phyloP scores from a whole-genome alignment of 2,888 invertebrate species.

The Coremacera marginata region DNA sequence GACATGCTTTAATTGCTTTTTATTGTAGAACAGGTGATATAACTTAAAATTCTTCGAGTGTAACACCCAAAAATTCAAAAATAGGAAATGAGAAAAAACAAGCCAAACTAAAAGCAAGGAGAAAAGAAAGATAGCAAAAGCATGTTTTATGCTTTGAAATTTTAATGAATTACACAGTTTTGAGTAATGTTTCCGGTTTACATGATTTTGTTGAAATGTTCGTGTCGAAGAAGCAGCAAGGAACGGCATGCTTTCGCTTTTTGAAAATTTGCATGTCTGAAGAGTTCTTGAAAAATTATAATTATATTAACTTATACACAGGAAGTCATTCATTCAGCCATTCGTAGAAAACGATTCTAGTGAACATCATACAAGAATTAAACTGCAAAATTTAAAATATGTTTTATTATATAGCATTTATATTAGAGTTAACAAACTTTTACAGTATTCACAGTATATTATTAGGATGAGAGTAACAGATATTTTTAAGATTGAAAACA shows the following conservation, averaged over 20 bases:
- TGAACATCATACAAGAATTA: not conserved
- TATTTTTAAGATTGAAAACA: not conserved
- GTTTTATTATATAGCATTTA: no score
- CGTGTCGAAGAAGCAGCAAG: no score
- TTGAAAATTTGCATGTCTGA: conserved; percentile 16
- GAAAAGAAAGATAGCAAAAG: not conserved
- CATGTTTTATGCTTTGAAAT: conserved; percentile 19
- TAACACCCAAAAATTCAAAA: not conserved
- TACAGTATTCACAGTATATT: no score
- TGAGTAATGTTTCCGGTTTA: conserved; percentile 38
- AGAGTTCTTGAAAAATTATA: not conserved
- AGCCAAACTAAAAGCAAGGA: not conserved
- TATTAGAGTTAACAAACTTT: no score
- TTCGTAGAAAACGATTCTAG: not conserved
- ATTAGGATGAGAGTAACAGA: no score
- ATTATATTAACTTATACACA: conserved; percentile 10
- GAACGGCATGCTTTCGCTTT: not conserved
- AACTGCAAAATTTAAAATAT: not conserved
- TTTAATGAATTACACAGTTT: conserved; percentile 34
- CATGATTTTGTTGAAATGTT: not conserved
- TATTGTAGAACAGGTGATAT: conserved; percentile 38
- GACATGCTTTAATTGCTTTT: conserved; percentile 39
- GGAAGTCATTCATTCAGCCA: conserved; percentile 10
- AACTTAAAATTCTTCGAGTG: conserved; percentile 26
- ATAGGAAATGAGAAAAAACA: not conserved